Conservation (phyloP, 2,113 vertebrate genomes). For the Caretta caretta region DNA sequence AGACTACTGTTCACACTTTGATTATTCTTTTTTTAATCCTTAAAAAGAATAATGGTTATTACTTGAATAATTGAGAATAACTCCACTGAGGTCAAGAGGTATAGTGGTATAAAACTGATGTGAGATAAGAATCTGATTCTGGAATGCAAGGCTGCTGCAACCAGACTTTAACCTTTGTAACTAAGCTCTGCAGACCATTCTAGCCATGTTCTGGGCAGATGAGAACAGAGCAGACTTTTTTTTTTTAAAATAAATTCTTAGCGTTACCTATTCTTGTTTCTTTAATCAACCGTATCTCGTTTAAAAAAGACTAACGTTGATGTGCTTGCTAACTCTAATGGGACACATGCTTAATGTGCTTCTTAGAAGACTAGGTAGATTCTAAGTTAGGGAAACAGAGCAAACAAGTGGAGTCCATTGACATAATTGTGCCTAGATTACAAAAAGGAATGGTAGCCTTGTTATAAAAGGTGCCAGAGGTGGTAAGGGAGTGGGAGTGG, state of each 20-base stretch:
- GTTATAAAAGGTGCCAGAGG: neutral
- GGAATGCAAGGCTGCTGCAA: neutral
- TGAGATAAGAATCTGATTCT: neutral
- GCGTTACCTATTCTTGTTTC: neutral
- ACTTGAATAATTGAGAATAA: neutral
- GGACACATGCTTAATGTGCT: neutral
- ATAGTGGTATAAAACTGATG: neutral
- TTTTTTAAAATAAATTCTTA: neutral
- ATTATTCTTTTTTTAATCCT: neutral
- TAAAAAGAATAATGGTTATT: neutral
- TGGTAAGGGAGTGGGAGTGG: neutral
- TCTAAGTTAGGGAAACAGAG: conserved; percentile 29
- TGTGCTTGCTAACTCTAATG: neutral
- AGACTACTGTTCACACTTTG: neutral
- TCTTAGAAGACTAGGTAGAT: neutral
- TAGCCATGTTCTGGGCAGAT: neutral
- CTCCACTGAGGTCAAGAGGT: neutral
- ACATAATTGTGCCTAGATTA: neutral
- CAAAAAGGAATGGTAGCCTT: conserved; percentile 47
- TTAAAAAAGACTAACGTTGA: neutral
- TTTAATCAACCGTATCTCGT: neutral
- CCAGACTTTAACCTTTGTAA: neutral
- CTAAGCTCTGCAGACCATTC: neutral
- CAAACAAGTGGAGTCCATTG: conserved; percentile 54
- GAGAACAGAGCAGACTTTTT: neutral